These are phyloP conservation scores for Aspiorhynchus laticeps DNA, from an alignment of 2,113 vertebrate species.

Conservation along the genomic window DNA sequence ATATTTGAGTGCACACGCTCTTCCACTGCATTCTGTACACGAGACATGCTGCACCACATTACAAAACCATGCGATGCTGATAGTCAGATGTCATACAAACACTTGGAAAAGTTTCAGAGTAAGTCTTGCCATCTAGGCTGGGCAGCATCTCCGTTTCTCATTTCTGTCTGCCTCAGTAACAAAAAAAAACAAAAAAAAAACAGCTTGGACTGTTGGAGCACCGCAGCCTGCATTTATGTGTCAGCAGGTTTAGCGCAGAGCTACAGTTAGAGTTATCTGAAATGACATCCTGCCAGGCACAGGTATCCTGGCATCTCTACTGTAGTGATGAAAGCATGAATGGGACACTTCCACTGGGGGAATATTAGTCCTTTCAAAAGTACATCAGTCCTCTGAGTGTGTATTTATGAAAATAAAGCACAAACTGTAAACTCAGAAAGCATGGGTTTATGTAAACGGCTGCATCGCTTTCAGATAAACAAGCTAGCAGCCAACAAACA, in stretches of 20 bases:
- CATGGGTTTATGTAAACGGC: not conserved
- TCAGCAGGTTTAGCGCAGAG: conserved; percentile 56
- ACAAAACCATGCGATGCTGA: conserved; percentile 53
- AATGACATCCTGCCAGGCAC: conserved; percentile 54
- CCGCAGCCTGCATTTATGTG: conserved; percentile 45
- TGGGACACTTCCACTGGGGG: conserved; percentile 44
- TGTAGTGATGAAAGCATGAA: conserved; percentile 48
- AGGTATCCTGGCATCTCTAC: conserved; percentile 57
- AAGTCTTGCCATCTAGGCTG: not conserved
- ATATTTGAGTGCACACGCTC: not conserved
- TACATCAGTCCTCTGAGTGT: conserved; percentile 3
- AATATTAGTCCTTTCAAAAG: conserved; percentile 43
- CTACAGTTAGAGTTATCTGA: conserved; percentile 59
- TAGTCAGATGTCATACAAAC: conserved; percentile 61
- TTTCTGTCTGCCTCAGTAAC: conserved; percentile 30
- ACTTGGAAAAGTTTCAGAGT: conserved; percentile 51
- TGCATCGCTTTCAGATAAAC: not conserved
- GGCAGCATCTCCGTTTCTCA: conserved; percentile 14
- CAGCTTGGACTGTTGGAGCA: conserved; percentile 3
- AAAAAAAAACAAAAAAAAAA: not conserved
- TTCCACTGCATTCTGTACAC: not conserved
- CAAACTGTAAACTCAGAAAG: conserved; percentile 17
- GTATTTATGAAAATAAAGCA: conserved; percentile 4
- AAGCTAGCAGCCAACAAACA: not conserved
- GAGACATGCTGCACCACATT: not conserved